phyloP scores from a whole-genome alignment of 2,113 vertebrate species.

The Chlorodrepanis virens region DNA sequence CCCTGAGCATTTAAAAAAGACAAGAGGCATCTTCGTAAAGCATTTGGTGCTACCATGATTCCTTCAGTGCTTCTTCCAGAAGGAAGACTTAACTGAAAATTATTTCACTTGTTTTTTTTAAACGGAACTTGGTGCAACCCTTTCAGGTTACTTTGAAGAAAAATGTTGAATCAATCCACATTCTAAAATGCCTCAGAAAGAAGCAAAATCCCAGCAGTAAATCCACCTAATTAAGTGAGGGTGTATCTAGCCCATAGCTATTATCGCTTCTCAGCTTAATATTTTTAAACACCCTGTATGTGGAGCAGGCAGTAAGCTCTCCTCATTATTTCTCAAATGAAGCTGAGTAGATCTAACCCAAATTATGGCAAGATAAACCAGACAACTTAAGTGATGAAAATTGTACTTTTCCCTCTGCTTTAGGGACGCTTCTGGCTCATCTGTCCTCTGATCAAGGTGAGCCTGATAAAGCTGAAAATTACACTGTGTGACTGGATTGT shows the following conservation, averaged over 20 bases:
- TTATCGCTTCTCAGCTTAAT: slow-evolving; percentile 21
- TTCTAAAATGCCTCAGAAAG: slow-evolving; percentile 12
- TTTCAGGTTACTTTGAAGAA: slow-evolving; percentile 23
- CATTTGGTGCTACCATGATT: not conserved
- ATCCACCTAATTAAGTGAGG: slow-evolving; percentile 48
- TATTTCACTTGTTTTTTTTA: not conserved
- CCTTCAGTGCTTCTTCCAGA: not conserved
- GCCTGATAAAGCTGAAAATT: slow-evolving; percentile 53
- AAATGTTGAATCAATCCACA: slow-evolving; percentile 40
- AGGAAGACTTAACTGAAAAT: not conserved
- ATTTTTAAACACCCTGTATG: slow-evolving; percentile 34
- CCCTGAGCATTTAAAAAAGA: not conserved
- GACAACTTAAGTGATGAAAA: slow-evolving; percentile 41
- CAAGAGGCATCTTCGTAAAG: not conserved
- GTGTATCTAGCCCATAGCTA: slow-evolving; percentile 37
- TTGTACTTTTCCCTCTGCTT: slow-evolving; percentile 14
- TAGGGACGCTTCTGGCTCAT: slow-evolving; percentile 31
- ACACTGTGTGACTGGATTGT: slow-evolving; percentile 21
- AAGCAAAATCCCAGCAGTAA: slow-evolving; percentile 59
- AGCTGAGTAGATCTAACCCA: slow-evolving; percentile 34
- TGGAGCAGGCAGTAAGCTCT: not conserved
- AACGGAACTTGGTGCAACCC: not conserved
- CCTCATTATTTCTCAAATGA: slow-evolving; percentile 54
- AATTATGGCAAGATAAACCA: slow-evolving; percentile 43
- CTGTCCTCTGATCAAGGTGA: slow-evolving; percentile 56